Evolutionary conservation across 2,113 vertebrate genomes (phyloP), one percentile per base, ranked within the genome.

Genomic region (Dicerorhinus sumatrensis): DNA sequence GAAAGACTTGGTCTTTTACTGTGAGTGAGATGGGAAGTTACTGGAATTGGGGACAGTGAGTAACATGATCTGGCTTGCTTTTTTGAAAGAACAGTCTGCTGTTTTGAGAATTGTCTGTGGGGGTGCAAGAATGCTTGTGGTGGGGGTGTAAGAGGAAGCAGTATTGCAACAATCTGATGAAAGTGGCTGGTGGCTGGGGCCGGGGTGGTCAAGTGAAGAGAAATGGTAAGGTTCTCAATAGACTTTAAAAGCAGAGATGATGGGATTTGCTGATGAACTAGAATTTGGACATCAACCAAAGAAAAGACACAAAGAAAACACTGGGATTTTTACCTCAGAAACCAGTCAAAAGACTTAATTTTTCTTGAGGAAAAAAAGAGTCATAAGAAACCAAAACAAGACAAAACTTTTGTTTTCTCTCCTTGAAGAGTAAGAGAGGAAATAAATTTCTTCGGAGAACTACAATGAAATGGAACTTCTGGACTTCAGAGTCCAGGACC

Each of bases 71-170:
- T 69, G 14, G 29, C 10, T 46, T 21, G 29, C 1, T 29, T 72
- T 72, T 63, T 51, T 27, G 5, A 63, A 65, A 79, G 9, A 67
- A 60, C 2, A 39, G 13, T 69, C 6, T 48, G 29, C 63, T 33
- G 13, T 77, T n/a, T 75, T 54, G 39, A 69, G 29, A 84, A 23
- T 54, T 80, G 33, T 31, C 63, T 79, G 1, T 76, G 14, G 13
- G 6, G 5, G 0, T 4, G 1, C 9, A 80, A 56, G n/a, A 18
- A n/a, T 11, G 8, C 62, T 16, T 56, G 36, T 11, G 2, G 39
- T 58, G 18, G 7, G 33, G 8, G 1, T 25, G 0, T 6, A 21
- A n/a, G 21, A 10, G 4, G 18, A 4, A 21, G 13, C 16, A 4
- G 17, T 13, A 58, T 5, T 4, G 1, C 1, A 21, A n/a, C 31